phyloP scores from a whole-genome alignment of 1,140 invertebrate genomes.

The Ostrea edulis region DNA sequence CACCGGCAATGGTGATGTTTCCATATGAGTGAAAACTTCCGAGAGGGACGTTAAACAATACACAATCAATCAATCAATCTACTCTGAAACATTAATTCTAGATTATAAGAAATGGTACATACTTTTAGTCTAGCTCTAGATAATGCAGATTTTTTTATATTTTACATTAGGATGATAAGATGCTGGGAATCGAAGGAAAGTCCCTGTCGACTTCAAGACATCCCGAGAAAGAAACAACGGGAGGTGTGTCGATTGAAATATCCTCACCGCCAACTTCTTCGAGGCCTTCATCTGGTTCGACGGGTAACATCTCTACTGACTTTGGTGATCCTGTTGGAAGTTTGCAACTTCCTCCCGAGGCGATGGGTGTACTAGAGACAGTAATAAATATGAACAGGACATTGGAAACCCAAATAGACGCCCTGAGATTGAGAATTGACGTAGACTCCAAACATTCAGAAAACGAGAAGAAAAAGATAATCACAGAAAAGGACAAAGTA shows the following conservation, averaged over 20 bases:
- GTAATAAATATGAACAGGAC: constrained; percentile 65
- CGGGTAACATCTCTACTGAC: constrained; percentile 37
- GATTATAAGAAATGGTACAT: no score
- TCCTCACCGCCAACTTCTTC: constrained; percentile 47
- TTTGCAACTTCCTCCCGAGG: constrained; percentile 58
- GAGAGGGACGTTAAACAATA: no score
- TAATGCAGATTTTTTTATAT: background rate
- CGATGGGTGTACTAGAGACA: constrained; percentile 62
- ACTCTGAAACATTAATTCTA: no score
- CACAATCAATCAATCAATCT: no score
- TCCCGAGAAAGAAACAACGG: constrained; percentile 56
- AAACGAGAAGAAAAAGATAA: constrained; percentile 62
- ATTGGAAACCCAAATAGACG: constrained; percentile 69
- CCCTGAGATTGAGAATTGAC: constrained; percentile 65
- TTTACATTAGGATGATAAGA: constrained; percentile 44
- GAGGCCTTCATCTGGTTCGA: constrained; percentile 45
- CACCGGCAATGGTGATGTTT: no score
- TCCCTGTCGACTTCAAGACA: constrained; percentile 54
- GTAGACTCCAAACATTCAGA: constrained; percentile 69
- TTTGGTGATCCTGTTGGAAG: constrained; percentile 56
- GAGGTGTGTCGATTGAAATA: constrained; percentile 42
- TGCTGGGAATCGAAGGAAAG: constrained; percentile 60
- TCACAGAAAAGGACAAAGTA: constrained; percentile 63
- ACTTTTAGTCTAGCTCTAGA: background rate
- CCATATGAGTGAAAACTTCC: no score